phyloP scores from a whole-genome alignment of 2,797 vertebrate species.

The Argyrosomus regius region DNA sequence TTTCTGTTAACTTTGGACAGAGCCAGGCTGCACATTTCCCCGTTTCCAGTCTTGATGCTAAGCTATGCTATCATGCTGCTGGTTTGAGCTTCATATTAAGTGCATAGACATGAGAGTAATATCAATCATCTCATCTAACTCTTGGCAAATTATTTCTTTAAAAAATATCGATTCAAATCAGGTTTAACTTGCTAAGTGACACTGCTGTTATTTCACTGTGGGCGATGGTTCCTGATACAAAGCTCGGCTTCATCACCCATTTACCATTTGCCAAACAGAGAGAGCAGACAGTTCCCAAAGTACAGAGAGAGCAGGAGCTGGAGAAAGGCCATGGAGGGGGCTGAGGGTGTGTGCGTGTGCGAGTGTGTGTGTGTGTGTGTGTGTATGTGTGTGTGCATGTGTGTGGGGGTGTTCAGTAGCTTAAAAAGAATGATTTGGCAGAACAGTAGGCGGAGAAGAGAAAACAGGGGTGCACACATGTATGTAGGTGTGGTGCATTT shows the following conservation, averaged over 20 bases:
- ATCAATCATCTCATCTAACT: background rate
- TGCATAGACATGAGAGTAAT: background rate
- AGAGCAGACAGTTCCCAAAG: constrained; percentile 36
- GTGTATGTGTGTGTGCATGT: background rate
- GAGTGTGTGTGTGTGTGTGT: background rate
- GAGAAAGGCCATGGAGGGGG: constrained; percentile 39
- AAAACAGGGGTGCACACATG: constrained; percentile 37
- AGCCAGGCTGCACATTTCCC: background rate
- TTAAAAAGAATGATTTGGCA: constrained; percentile 57
- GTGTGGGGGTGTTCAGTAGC: constrained; percentile 12
- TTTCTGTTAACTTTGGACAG: background rate
- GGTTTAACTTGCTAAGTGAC: constrained; percentile 9
- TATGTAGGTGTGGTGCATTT: constrained; percentile 24
- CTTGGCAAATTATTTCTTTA: background rate
- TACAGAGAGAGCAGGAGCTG: constrained; percentile 41
- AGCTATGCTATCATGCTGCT: background rate
- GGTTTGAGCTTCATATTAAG: background rate
- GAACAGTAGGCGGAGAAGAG: constrained; percentile 39
- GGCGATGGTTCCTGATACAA: constrained; percentile 3
- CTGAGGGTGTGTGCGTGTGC: constrained; percentile 29
- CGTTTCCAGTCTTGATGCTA: background rate
- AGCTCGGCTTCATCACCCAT: constrained; percentile 33
- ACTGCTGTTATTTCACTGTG: background rate
- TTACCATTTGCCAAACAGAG: constrained; percentile 42
- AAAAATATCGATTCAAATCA: constrained; percentile 4